Base-by-base conservation (phyloP, 2,888 invertebrate species). In the Drosophila algonquin region DNA sequence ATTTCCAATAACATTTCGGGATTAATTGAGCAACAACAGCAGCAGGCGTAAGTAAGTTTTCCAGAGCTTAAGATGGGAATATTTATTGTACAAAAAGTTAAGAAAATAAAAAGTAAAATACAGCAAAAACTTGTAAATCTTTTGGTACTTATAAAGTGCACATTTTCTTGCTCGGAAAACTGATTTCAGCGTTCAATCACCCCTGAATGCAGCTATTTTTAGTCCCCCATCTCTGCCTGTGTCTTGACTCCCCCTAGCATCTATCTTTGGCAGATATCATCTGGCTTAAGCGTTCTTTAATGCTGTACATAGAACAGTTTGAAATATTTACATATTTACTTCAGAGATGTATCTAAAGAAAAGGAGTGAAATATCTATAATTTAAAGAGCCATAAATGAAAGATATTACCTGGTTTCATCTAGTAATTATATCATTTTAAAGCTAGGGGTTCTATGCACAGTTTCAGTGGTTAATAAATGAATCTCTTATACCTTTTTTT, bases 1-100 rank as follows among this genome's bases (percentile, higher is more conserved):
- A 47, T 12, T 21, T 46, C n/a, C 44, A 21, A 50, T n/a, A 60
- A 32, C 24, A 16, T 27, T 45, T 40, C 46, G 16, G 65, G 64
- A 64, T 67, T 67, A 56, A 46, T 55, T 63, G 24, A 14, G 12
- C n/a, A 50, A 50, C 32, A 40, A 14, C 40, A 40, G 2, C 63
- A n/a, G 8, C 16, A 10, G 18, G 44, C 30, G 59, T 40, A n/a
- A n/a, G 63, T 63, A 60, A 63, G 61, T 63, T 32, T n/a, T 5
- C 21, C 24, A 18, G 14, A 6, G 10, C 4, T 10, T 27, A 18
- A 18, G 3, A 21, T 40, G 14, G 14, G 40, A 14, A 6, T 40
- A 40, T 40, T 14, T 6, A n/a, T 40, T n/a, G 1, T 12, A 10
- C 32, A 10, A 32, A 32, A 32, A 12, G 12, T 32, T 0, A 10